Evolutionary conservation across 2,113 vertebrate species (phyloP), one percentile per base, ranked within the genome.

Genomic region (Dolichotis patagonum): DNA sequence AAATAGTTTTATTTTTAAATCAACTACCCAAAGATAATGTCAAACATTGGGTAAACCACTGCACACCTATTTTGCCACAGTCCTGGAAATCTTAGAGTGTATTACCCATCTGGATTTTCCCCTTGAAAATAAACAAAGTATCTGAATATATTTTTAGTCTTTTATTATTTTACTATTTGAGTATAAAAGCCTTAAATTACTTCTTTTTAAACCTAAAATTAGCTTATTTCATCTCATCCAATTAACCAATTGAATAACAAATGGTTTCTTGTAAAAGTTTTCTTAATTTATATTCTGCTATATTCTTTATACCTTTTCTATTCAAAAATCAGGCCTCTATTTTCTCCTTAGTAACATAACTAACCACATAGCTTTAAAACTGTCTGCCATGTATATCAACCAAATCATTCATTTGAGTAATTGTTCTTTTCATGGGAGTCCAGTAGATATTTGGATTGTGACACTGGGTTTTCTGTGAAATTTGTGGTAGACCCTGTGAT

Each of bases 141-240:
- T 67, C 85, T 78, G 24, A 43, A 81, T 41, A 62, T 30, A 87
- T 16, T 63, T 75, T 2, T 16, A 63, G 26, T 35, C 17, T 65
- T 84, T 83, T 69, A 81, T 88, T 81, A 46, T 73, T 88, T 83
- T 73, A n/a, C 69, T 80, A 52, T 83, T 71, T 93, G n/a, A 73
- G 7, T 58, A 35, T 41, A 62, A 58, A 94, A 84, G 17, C 92
- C 52, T 95, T 69, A n/a, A 73, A 90, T 90, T 77, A 77, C 43
- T 91, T 93, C 38, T 75, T 90, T 91, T 85, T 56, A 52, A 75
- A 75, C 4, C 13, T 94, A 88, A 83, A 95, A 80, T 87, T 67
- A 90, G 49, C 8, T 35, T 82, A 78, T 85, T 24, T 69, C 19
- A 86, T 91, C 97, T 71, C 35, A 90, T 46, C 30, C 8, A 85